Conservation (phyloP, 1,140 invertebrate genomes). For the Calephelis virginiensis region DNA sequence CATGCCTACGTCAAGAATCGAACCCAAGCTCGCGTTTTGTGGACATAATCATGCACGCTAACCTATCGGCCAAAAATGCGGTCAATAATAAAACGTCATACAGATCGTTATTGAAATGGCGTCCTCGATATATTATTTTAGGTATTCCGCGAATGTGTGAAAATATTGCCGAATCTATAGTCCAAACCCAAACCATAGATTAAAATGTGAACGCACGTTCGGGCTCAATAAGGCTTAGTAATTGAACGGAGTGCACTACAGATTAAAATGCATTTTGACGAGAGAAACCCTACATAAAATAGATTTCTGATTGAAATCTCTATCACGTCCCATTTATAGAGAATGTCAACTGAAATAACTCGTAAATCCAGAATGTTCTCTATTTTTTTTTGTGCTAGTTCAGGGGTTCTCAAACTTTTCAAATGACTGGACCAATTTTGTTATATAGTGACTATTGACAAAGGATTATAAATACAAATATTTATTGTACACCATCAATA, state of each 20-base stretch:
- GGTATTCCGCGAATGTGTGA: background rate
- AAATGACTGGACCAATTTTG: background rate
- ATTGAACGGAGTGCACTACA: constrained; percentile 40
- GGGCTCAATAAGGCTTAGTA: constrained; percentile 31
- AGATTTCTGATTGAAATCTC: constrained; percentile 39
- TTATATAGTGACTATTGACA: background rate
- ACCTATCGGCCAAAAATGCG: too few species aligned
- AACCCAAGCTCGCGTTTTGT: too few species aligned
- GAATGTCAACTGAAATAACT: constrained; percentile 23
- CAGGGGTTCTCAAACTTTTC: too few species aligned
- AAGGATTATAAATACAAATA: constrained; percentile 1
- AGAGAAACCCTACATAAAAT: constrained; percentile 38
- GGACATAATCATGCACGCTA: too few species aligned
- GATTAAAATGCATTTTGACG: constrained; percentile 44
- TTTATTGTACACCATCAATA: background rate
- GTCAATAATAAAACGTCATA: too few species aligned
- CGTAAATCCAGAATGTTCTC: constrained; percentile 3
- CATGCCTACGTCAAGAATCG: too few species aligned
- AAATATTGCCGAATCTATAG: background rate
- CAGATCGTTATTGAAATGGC: too few species aligned
- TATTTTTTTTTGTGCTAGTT: background rate
- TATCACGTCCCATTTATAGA: constrained; percentile 21
- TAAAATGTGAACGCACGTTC: background rate
- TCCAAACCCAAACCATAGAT: background rate
- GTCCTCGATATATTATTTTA: background rate